Base-by-base conservation (phyloP, 1,140 invertebrate species). In the Heliconius hewitsoni region DNA sequence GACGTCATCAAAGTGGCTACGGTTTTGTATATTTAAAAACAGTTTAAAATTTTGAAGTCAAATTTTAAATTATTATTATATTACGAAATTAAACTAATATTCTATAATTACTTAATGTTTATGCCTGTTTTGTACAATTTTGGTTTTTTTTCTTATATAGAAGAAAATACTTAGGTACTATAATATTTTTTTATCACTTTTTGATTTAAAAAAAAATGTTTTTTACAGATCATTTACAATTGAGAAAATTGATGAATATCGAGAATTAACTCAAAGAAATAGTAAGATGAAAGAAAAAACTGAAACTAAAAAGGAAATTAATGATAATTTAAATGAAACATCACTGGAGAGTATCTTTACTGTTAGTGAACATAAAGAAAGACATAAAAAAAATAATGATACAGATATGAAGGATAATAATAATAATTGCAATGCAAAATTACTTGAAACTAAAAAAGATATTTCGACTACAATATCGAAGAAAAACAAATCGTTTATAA, bases 341-440 rank as follows among this genome's bases (percentile, higher is more conserved):
- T 5, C 27, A 16, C 11, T 66, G 13, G 60, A 66, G 23, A 66
- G 23, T 57, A 19, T 11, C 3, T n/a, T 23, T 57, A 2, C 19
- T 57, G n/a, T 23, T 23, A n/a, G 11, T 57, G n/a, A 23, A 30
- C 9, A 66, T 66, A 16, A 30, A 3, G 60, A 30, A 13, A 27
- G 23, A 66, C 11, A 39, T 37, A 30, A 52, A n/a, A 37, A 57
- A 74, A n/a, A 37, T 13, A 18, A 52, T 9, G 30, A 74, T 11
- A 74, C 9, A 50, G 27, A 34, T 30, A 57, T 57, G n/a, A 34
- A 34, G 19, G 55, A 74, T 57, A 74, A 74, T 37, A 74, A 55
- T 37, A 74, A 30, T n/a, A 19, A n/a, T n/a, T 57, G 50, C 18
- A 34, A 37, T 11, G 57, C 27, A 5, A 74, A 34, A 11, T 11